These are phyloP conservation scores for Lepidocyrtinus sp. DNA, from an alignment of 2,888 invertebrate species.

Conservation along the genomic window DNA sequence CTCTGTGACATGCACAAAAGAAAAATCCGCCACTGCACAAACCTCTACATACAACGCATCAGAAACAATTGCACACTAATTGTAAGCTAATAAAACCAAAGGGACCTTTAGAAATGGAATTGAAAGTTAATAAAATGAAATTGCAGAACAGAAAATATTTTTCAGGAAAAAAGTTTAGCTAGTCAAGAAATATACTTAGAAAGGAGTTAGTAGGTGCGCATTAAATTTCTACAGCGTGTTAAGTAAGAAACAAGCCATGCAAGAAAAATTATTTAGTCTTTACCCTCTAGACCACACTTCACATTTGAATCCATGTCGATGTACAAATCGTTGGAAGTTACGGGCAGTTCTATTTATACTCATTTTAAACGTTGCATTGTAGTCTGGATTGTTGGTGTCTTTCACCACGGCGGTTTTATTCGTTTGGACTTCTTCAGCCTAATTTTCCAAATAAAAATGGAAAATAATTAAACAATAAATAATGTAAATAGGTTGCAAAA, in stretches of 20 bases:
- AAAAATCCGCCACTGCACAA: conserved; percentile 66
- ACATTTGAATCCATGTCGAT: conserved; percentile 89
- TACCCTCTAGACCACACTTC: conserved; percentile 95
- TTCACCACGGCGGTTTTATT: conserved; percentile 86
- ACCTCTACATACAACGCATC: conserved; percentile 55
- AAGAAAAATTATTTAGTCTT: conserved; percentile 71
- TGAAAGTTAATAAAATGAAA: conserved; percentile 10
- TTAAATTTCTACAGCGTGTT: not conserved
- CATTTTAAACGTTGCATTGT: conserved; percentile 85
- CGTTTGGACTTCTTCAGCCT: conserved; percentile 81
- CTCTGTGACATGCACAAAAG: conserved; percentile 83
- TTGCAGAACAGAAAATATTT: not conserved
- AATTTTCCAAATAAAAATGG: too few relatives aligned
- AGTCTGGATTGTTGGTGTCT: conserved; percentile 91
- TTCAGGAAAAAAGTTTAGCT: not conserved
- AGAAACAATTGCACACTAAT: conserved; percentile 54
- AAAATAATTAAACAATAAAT: conserved; percentile 6
- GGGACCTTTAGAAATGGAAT: not conserved
- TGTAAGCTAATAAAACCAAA: not conserved
- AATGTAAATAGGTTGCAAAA: conserved; percentile 9
- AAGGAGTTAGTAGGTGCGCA: not conserved
- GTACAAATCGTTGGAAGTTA: conserved; percentile 88
- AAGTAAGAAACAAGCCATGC: too few relatives aligned
- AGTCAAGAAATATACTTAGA: not conserved
- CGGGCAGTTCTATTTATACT: conserved; percentile 85